Base-by-base conservation (phyloP, 2,888 invertebrate genomes). In the Drosophila greeni region DNA sequence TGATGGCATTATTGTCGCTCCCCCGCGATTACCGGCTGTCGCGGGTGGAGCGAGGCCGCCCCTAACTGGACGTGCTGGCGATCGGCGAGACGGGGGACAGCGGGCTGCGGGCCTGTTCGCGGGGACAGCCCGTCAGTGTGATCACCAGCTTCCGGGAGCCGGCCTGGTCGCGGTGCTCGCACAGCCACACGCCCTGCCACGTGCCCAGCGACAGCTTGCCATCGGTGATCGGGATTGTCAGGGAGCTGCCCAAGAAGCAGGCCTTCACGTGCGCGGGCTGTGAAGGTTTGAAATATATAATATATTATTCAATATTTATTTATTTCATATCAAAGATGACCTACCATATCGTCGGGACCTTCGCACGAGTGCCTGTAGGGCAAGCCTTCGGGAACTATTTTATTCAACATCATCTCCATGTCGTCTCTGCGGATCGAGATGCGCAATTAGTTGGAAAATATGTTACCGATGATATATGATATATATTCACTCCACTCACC, bases 401-500 rank as follows among this genome's bases (percentile, higher is more conserved):
- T 97, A 91, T 98, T 98, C 90, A 98, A 92, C 96, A 98, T 97
- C 97, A 97, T 98, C 91, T 98, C 98, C 97, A 98, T 98, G 89
- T 98, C 98, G 89, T 97, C 97, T 90, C 97, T 93, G 71, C 26
- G 52, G 23, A 20, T n/a, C 14, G 26, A 24, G 5, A 45, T 20
- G 4, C 12, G 26, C 5, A 12, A 29, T 29, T 20, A 52, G n/a
- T 29, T 34, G 20, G 31, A n/a, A 24, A 23, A 55, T 23, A 29
- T n/a, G 23, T 29, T 31, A 20, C 7, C 20, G 1, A 31, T 24
- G 7, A 36, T 29, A 20, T 37, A 26, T 14, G 6, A 36, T 29
- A 20, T 42, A 36, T 80, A 68, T 70, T 87, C 87, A 70, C 72
- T 87, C 86, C 87, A 70, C 74, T 87, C 87, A 91, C 91, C 92